phyloP scores from a whole-genome alignment of 2,797 vertebrate species.

The Octomys mimax region DNA sequence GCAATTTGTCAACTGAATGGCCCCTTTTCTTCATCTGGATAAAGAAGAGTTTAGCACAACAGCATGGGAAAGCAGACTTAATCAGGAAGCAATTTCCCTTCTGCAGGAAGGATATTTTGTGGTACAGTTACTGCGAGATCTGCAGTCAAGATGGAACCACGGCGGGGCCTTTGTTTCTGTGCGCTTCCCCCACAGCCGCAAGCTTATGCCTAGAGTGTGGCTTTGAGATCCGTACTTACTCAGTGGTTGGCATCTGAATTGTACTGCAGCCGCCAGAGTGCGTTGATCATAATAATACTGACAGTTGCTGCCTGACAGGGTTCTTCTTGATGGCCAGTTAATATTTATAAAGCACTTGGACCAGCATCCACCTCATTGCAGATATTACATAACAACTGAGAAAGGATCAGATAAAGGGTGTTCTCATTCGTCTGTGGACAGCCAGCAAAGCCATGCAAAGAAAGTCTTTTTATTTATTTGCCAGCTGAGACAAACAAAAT shows the following conservation, averaged over 20 bases:
- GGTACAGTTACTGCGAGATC: neutral
- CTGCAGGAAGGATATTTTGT: neutral
- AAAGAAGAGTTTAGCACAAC: neutral
- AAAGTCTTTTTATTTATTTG: neutral
- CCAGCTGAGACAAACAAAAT: neutral
- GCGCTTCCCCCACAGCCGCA: rapidly evolving
- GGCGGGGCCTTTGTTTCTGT: rapidly evolving
- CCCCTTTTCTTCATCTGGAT: neutral
- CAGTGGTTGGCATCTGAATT: neutral
- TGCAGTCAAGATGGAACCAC: rapidly evolving
- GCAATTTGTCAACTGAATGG: neutral
- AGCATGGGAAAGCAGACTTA: neutral
- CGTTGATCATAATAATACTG: rapidly evolving
- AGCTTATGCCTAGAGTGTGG: neutral
- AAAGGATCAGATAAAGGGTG: neutral
- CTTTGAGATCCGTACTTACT: neutral
- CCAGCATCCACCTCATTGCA: neutral
- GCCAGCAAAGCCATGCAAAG: neutral
- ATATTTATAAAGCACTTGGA: neutral
- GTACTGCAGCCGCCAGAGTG: too few species aligned
- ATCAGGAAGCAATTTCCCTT: neutral
- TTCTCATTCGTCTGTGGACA: neutral
- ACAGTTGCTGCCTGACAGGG: neutral
- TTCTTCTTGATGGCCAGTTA: neutral
- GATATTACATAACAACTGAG: neutral